Evolutionary conservation across 2,888 invertebrate genomes (phyloP).

Genomic region (Lasioglossum calceatum): DNA sequence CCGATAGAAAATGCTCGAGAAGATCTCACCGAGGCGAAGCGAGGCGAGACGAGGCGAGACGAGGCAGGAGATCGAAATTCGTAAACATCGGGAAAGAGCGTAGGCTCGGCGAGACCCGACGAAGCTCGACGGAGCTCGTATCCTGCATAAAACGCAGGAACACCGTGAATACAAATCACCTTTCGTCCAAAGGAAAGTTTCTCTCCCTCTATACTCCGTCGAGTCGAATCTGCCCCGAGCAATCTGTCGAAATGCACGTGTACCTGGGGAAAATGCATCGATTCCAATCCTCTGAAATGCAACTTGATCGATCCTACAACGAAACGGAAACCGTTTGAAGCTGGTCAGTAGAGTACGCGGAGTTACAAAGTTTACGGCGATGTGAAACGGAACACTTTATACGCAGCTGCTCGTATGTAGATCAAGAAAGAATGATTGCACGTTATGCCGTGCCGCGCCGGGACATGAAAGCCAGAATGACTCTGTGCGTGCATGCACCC

Average conservation of each 20-base stretch:
- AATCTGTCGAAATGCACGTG: not conserved
- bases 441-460: conserved; percentile 14
- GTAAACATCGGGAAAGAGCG: conserved; percentile 33
- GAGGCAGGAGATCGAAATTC: conserved; percentile 48
- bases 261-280: not conserved
- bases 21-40: conserved; percentile 23
- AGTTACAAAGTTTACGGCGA: not conserved
- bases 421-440: conserved; percentile 23
- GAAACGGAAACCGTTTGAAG: not conserved
- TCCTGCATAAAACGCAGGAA: conserved; percentile 53
- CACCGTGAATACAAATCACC: conserved; percentile 62
- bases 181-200: conserved; percentile 65
- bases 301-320: not conserved
- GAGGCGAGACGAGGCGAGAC: not conserved
- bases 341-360: not conserved
- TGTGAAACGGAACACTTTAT: not conserved
- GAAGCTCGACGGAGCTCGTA: conserved; percentile 45
- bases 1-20: conserved; percentile 24
- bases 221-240: not conserved
- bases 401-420: not conserved
- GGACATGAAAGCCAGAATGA: conserved; percentile 52
- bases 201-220: conserved; percentile 27
- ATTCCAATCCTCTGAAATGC: not conserved
- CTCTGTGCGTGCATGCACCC: conserved; percentile 29
- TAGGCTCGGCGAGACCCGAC: not conserved